A percentile compares a stretch with the other conserved stretches of the same genome.
Evolutionary conservation across 1,140 invertebrate species (phyloP).

Genomic region (Drosophila nikananu): DNA sequence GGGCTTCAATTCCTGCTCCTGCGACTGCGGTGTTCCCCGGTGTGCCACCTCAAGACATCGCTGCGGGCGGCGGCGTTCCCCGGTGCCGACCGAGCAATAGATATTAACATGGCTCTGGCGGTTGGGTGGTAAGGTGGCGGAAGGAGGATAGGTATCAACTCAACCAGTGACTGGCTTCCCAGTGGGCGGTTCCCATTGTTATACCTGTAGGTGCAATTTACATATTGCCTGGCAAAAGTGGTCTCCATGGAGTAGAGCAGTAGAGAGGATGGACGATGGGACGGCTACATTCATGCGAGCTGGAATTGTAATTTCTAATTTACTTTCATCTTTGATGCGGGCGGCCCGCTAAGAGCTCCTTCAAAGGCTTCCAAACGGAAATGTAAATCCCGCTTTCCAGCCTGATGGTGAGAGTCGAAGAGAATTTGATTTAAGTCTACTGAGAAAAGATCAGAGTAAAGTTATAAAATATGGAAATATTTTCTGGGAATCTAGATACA

Average conservation of each 20-base stretch:
- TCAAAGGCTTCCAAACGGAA: conserved; percentile 1
- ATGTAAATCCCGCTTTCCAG: not conserved
- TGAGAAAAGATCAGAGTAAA: not conserved
- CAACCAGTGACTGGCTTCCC: conserved; percentile 21
- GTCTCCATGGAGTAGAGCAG: conserved; percentile 3
- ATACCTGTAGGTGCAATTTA: conserved; percentile 64
- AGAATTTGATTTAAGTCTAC: conserved; percentile 3
- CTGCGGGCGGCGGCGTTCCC: conserved; percentile 19
- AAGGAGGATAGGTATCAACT: not conserved
- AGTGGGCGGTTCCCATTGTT: conserved; percentile 55
- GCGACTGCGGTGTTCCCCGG: conserved; percentile 17
- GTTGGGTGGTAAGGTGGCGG: not conserved
- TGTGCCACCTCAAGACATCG: conserved; percentile 35
- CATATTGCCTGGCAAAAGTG: conserved; percentile 41
- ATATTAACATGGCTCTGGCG: conserved; percentile 27
- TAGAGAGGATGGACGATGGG: not conserved
- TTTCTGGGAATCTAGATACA: not conserved
- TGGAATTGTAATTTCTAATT: conserved; percentile 49
- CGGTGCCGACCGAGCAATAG: conserved; percentile 18
- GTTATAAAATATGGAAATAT: not conserved
- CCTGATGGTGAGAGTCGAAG: not conserved
- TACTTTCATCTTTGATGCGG: conserved; percentile 51
- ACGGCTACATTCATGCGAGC: not conserved
- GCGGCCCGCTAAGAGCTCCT: not conserved
- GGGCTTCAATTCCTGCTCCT: conserved; percentile 1